Evolutionary conservation across 1,140 invertebrate species (phyloP).

Genomic region (Probaryconus sp.): DNA sequence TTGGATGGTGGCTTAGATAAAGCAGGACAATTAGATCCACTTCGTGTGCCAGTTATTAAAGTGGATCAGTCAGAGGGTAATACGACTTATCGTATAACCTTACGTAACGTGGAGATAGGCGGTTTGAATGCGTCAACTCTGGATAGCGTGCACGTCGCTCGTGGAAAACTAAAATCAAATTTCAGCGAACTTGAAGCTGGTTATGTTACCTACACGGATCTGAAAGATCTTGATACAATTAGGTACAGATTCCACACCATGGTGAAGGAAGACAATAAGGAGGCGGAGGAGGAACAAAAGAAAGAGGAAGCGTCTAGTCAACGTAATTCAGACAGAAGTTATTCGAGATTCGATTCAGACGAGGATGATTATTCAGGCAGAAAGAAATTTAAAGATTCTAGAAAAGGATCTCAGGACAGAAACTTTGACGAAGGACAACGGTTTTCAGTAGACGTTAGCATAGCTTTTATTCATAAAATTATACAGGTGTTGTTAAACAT

Average conservation of each 20-base stretch:
- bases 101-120: constrained; percentile 69
- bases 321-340: not conserved
- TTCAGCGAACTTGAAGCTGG: constrained; percentile 73
- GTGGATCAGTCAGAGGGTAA: constrained; percentile 74
- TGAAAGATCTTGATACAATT: constrained; percentile 69
- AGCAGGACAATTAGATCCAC: constrained; percentile 69
- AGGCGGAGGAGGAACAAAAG: no score
- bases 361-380: not conserved
- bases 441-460: constrained; percentile 30
- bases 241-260: constrained; percentile 74
- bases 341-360: not conserved
- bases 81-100: constrained; percentile 71
- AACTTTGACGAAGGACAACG: constrained; percentile 6
- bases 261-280: constrained; percentile 63
- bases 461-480: not conserved
- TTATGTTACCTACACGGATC: constrained; percentile 73
- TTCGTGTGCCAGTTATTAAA: constrained; percentile 71
- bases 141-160: constrained; percentile 71
- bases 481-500: no score
- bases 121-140: constrained; percentile 71
- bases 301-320: constrained; percentile 20
- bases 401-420: constrained; percentile 1
- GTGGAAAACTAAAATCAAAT: constrained; percentile 69
- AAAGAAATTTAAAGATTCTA: constrained; percentile 14
- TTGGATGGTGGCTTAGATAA: constrained; percentile 68